These are phyloP conservation scores for Empis livida DNA, from an alignment of 2,888 invertebrate species.

Conservation along the genomic window DNA sequence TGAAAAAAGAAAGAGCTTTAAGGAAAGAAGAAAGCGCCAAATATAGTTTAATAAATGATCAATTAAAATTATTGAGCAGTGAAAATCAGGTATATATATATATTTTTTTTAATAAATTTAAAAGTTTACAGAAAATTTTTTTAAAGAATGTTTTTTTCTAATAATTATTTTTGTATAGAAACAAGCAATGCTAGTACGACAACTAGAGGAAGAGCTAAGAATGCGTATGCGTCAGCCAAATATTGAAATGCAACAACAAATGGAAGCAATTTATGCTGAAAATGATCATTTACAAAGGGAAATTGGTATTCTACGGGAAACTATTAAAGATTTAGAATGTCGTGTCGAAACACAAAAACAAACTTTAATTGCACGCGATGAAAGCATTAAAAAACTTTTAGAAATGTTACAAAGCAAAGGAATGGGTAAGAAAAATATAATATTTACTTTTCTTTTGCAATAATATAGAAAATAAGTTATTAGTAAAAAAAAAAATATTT, in stretches of 20 bases:
- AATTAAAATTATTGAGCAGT: constrained; percentile 86
- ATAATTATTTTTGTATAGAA: constrained; percentile 44
- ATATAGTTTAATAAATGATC: constrained; percentile 92
- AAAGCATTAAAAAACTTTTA: constrained; percentile 94
- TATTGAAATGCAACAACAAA: constrained; percentile 82
- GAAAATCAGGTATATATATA: constrained; percentile 95
- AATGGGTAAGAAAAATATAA: constrained; percentile 59
- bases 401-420: constrained; percentile 98
- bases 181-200: constrained; percentile 89
- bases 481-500: neutral
- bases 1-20: constrained; percentile 93
- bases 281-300: constrained; percentile 90
- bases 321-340: constrained; percentile 92
- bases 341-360: constrained; percentile 97
- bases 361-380: constrained; percentile 90
- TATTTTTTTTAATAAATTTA: too few species aligned
- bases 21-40: constrained; percentile 97
- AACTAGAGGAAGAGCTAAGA: constrained; percentile 83
- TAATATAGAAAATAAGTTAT: too few species aligned
- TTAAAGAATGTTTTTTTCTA: neutral
- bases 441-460: neutral
- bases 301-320: constrained; percentile 83
- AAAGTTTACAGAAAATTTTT: neutral
- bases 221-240: constrained; percentile 80
- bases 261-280: constrained; percentile 83